These are phyloP conservation scores for Bombus polaris DNA, from an alignment of 1,140 invertebrate genomes.

Conservation along the genomic window DNA sequence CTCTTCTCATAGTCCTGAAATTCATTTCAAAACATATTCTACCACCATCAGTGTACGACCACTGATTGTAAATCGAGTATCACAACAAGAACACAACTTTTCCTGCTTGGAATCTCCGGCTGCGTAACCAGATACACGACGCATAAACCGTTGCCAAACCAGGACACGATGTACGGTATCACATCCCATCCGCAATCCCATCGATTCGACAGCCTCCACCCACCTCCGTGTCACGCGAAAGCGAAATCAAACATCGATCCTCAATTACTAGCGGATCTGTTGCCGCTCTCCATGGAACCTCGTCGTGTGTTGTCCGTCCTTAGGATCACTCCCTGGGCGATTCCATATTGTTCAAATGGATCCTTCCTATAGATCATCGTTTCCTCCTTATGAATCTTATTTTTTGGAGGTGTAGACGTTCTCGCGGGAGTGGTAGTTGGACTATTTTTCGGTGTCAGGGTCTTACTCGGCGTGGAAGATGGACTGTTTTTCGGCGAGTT, in stretches of 20 bases:
- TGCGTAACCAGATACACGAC: conserved; percentile 1
- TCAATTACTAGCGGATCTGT: conserved; percentile 77
- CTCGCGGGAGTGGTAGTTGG: not conserved
- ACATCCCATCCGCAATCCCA: not conserved
- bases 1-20: not conserved
- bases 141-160: conserved; percentile 23
- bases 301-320: conserved; percentile 40
- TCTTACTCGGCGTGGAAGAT: not conserved
- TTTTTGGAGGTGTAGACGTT: conserved; percentile 30
- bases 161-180: conserved; percentile 26
- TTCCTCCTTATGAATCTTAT: conserved; percentile 8
- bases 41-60: not conserved
- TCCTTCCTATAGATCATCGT: conserved; percentile 68
- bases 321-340: conserved; percentile 68
- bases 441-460: conserved; percentile 1
- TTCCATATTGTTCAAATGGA: conserved; percentile 72
- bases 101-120: not conserved
- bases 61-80: not conserved
- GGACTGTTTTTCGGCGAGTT: conserved; percentile 5
- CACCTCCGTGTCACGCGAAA: not conserved
- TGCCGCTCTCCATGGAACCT: conserved; percentile 71
- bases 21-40: not conserved
- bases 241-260: conserved; percentile 2
- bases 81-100: not conserved
- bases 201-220: not conserved